phyloP scores from a whole-genome alignment of 2,888 invertebrate species.

The Poecilobothrus nobilitatus region DNA sequence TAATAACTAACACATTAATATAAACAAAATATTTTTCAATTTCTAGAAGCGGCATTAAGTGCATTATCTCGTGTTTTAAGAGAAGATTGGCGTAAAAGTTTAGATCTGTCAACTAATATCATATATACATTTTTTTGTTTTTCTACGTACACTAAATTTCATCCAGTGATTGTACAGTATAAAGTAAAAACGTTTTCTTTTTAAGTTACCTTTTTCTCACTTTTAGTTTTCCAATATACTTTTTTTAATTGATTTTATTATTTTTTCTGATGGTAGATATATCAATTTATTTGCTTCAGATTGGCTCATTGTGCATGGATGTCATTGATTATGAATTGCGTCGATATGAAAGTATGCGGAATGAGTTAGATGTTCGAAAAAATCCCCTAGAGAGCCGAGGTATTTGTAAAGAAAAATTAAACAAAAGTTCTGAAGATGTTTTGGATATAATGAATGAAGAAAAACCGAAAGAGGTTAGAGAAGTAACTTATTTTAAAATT shows the following conservation, averaged over 20 bases:
- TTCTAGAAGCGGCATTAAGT: constrained; percentile 83
- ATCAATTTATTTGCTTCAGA: constrained; percentile 45
- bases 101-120: constrained; percentile 92
- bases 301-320: constrained; percentile 94
- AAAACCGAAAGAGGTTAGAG: constrained; percentile 41
- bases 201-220: neutral
- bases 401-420: constrained; percentile 39
- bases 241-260: too few relatives aligned
- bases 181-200: constrained; percentile 53
- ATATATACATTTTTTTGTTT: constrained; percentile 96
- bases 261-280: too few relatives aligned
- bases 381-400: constrained; percentile 36
- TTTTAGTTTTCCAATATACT: neutral
- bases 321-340: constrained; percentile 91
- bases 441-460: constrained; percentile 45
- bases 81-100: constrained; percentile 96
- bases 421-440: constrained; percentile 39
- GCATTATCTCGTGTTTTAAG: constrained; percentile 89
- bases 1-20: neutral
- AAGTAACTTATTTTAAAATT: neutral
- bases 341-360: constrained; percentile 88
- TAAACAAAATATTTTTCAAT: constrained; percentile 21
- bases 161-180: constrained; percentile 87
- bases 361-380: constrained; percentile 54
- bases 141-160: constrained; percentile 91